A percentile compares a stretch with the other conserved stretches of the same genome.
phyloP scores from a whole-genome alignment of 2,888 invertebrate genomes.

The Scotopteryx bipunctaria region DNA sequence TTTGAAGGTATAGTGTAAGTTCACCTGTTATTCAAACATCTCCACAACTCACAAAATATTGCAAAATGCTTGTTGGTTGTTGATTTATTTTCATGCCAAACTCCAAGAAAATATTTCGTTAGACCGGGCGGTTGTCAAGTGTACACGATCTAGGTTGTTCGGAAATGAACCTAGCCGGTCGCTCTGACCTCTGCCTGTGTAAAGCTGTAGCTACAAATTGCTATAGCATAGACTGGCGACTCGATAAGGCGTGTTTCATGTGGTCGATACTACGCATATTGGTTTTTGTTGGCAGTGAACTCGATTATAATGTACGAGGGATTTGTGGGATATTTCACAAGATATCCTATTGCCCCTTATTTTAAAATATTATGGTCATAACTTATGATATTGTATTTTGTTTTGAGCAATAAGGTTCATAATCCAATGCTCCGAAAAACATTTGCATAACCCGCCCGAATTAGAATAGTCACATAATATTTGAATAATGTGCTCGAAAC shows the following conservation, averaged over 20 bases:
- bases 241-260: conserved; percentile 10
- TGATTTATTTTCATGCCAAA: too few relatives aligned
- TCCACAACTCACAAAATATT: too few relatives aligned
- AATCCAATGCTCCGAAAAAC: too few relatives aligned
- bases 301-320: background rate
- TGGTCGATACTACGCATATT: conserved; percentile 7
- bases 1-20: too few relatives aligned
- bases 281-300: background rate
- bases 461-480: too few relatives aligned
- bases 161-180: conserved; percentile 42
- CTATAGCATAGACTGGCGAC: conserved; percentile 8
- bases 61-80: too few relatives aligned
- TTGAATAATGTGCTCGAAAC: background rate
- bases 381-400: too few relatives aligned
- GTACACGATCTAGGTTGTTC: conserved; percentile 33
- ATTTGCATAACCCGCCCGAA: background rate
- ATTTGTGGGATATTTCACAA: too few relatives aligned
- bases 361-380: too few relatives aligned
- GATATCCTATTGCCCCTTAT: too few relatives aligned
- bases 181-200: conserved; percentile 29
- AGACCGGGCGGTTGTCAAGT: conserved; percentile 12
- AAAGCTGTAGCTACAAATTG: conserved; percentile 14
- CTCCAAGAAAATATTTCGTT: conserved; percentile 1
- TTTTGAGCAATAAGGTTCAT: too few relatives aligned
- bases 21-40: too few relatives aligned